These are phyloP conservation scores for Nycticryphes semicollaris DNA, from an alignment of 2,113 vertebrate genomes.

Conservation along the genomic window DNA sequence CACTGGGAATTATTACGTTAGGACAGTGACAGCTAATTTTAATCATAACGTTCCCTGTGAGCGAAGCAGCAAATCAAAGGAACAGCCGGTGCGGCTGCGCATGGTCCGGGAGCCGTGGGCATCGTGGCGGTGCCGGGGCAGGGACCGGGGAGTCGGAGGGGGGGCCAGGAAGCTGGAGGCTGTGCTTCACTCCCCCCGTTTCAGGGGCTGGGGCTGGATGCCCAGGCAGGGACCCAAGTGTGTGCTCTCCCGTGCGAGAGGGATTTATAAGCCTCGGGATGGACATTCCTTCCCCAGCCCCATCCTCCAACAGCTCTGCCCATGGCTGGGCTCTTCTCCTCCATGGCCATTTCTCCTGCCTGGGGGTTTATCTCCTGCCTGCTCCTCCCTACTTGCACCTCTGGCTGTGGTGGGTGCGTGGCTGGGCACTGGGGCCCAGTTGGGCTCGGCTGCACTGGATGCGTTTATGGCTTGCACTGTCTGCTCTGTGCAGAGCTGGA, in stretches of 20 bases:
- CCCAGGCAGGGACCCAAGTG: neutral
- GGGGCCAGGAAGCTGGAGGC: neutral
- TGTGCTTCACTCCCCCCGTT: neutral
- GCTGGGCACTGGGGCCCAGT: fast-evolving
- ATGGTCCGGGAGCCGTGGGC: fast-evolving
- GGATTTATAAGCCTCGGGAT: fast-evolving
- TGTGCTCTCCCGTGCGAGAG: neutral
- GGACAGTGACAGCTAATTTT: constrained; percentile 41
- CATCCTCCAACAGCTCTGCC: fast-evolving
- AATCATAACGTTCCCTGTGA: neutral
- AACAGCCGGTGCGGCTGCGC: neutral
- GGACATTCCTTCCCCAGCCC: neutral
- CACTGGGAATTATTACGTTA: constrained; percentile 49
- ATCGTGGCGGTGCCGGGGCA: neutral
- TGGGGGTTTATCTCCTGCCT: neutral
- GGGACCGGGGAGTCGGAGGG: neutral
- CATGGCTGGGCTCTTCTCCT: neutral
- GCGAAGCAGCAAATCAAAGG: neutral
- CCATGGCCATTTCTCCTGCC: fast-evolving
- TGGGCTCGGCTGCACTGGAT: fast-evolving
- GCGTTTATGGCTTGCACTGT: fast-evolving
- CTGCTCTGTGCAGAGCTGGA: fast-evolving
- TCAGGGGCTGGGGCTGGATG: fast-evolving
- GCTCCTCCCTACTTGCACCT: neutral
- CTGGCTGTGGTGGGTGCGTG: fast-evolving